Conservation (phyloP, 2,113 vertebrate species). For the Chauna torquata region DNA sequence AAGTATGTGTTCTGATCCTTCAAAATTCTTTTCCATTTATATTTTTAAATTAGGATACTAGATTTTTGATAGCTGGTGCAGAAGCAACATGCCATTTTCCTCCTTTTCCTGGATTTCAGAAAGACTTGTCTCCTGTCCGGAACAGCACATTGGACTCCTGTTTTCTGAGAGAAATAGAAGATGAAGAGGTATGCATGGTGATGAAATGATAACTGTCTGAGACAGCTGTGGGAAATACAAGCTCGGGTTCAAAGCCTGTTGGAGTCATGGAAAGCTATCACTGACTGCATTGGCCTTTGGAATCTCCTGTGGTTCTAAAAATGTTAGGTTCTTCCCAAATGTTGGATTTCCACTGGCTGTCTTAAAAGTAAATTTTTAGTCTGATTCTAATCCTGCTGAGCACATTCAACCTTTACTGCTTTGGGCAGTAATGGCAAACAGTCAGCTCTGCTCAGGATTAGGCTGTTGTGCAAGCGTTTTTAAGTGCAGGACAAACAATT, state of each 20-base stretch:
- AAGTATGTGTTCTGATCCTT: not conserved
- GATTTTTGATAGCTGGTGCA: not conserved
- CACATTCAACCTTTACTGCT: not conserved
- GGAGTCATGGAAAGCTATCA: not conserved
- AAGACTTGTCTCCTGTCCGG: not conserved
- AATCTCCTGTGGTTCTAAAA: not conserved
- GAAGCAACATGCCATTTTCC: not conserved
- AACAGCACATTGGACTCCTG: slow-evolving; percentile 23
- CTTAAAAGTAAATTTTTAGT: not conserved
- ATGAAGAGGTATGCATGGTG: not conserved
- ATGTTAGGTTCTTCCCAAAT: not conserved
- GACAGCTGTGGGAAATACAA: not conserved
- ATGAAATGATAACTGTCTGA: not conserved
- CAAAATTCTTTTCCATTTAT: not conserved
- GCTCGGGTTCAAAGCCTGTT: not conserved
- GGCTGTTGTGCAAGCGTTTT: not conserved
- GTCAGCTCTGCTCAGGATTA: not conserved
- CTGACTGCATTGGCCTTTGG: not conserved
- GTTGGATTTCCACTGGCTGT: not conserved
- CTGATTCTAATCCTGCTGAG: not conserved
- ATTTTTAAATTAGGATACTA: not conserved
- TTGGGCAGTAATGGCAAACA: not conserved
- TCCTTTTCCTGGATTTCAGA: not conserved
- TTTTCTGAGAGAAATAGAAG: slow-evolving; percentile 40
- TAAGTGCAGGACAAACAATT: not conserved